Conservation (phyloP, 2,888 invertebrate species). For the Brachyptera risi region DNA sequence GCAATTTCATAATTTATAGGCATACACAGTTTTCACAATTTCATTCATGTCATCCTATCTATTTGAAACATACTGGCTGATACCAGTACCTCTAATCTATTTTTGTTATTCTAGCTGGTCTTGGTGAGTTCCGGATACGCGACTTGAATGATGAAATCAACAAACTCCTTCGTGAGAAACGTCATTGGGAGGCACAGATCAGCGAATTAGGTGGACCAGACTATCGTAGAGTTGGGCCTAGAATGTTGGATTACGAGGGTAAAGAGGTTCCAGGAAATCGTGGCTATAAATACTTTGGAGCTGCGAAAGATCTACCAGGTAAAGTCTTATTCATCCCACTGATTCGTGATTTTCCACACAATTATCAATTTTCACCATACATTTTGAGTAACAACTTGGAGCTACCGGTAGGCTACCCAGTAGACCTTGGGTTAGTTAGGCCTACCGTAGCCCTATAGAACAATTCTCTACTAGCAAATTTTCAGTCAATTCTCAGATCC, state of each 20-base stretch:
- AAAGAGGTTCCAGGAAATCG: constrained; percentile 96
- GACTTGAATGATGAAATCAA: constrained; percentile 99
- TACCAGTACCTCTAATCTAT: background rate
- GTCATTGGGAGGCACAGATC: constrained; percentile 98
- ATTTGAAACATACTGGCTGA: background rate
- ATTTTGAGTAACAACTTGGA: too few species aligned
- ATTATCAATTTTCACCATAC: too few species aligned
- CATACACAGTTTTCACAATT: too few species aligned
- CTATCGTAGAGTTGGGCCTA: constrained; percentile 84
- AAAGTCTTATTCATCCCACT: constrained; percentile 30
- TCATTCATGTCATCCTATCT: too few species aligned
- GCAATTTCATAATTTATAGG: too few species aligned
- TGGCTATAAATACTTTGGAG: constrained; percentile 98
- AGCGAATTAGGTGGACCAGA: constrained; percentile 93
- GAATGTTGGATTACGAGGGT: constrained; percentile 90
- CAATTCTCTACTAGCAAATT: too few species aligned
- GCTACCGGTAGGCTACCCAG: too few species aligned
- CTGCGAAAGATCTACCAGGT: constrained; percentile 95
- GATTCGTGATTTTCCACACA: too few species aligned
- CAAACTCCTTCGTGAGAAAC: constrained; percentile 89
- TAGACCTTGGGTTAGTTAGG: too few species aligned
- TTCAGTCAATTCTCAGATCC: too few species aligned
- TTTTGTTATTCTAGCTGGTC: constrained; percentile 64
- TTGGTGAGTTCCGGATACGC: constrained; percentile 97
- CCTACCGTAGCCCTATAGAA: too few species aligned